Base-by-base conservation (phyloP, 1,140 invertebrate genomes). In the Frieseomelitta varia region DNA sequence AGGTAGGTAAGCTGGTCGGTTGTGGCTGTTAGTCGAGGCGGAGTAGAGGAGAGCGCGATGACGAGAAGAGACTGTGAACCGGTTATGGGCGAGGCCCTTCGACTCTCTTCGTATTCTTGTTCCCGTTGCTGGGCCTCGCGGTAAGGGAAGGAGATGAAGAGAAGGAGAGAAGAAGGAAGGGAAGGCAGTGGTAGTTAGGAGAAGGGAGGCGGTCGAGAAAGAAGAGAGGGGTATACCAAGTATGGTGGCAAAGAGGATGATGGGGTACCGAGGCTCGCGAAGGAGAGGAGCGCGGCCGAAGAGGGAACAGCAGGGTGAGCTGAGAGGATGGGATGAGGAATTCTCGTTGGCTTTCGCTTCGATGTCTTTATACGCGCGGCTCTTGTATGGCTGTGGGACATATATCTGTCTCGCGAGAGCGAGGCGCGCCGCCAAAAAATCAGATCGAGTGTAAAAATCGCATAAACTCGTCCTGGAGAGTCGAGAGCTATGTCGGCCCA, bases 381-480 rank as follows among this genome's bases (percentile, higher is more conserved):
- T 93, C 93, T 94, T 94, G 93, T 93, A 93, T 91, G 90, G 90
- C 93, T 93, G 91, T 93, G 93, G 93, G 93, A 95, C 93, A 94
- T 94, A 94, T 95, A 95, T 95, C 94, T 94, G 94, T 94, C 94
- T 94, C 92, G 93, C 91, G 90, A 93, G 91, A 93, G 88, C 93
- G 93, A 94, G 93, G 93, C 93, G 93, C 93, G 94, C 94, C 94
- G 94, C 94, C 94, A 94, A 95, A 94, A 95, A 95, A 95, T 95
- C 94, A 95, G 94, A 94, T 95, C 93, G 94, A 95, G 94, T 94
- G 94, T 94, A 95, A 95, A 95, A 95, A 95, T 95, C 94, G 93
- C 94, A 94, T 95, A 94, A 95, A 95, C 94, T 94, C 94, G 94
- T 95, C 94, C 92, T 93, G 93, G 92, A 91, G 90, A 92, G 91